Evolutionary conservation across 2,888 invertebrate species (phyloP).

Genomic region (Meiosimyza platycephala): DNA sequence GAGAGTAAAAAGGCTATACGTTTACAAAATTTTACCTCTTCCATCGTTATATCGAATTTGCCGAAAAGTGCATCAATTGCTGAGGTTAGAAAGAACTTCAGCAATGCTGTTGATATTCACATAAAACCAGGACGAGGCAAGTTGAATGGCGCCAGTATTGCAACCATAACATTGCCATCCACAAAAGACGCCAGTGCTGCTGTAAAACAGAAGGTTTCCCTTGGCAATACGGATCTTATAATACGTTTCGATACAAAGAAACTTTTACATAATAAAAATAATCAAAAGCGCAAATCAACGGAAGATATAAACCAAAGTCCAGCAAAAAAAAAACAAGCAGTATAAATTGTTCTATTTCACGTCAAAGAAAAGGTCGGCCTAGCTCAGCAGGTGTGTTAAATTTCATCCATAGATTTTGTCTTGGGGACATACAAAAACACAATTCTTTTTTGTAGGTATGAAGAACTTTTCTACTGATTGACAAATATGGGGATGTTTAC

Average conservation of each 20-base stretch:
- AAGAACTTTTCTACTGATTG: no score
- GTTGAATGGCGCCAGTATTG: slow-evolving; percentile 50
- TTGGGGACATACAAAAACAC: no score
- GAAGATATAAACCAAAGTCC: not conserved
- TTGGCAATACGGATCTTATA: slow-evolving; percentile 51
- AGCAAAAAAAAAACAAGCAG: not conserved
- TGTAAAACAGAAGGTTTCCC: slow-evolving; percentile 48
- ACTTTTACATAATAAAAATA: slow-evolving; percentile 23
- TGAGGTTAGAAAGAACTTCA: slow-evolving; percentile 57
- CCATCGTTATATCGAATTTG: slow-evolving; percentile 58
- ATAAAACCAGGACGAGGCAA: slow-evolving; percentile 52
- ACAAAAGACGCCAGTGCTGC: slow-evolving; percentile 56
- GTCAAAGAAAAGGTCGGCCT: no score
- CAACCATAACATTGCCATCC: slow-evolving; percentile 57
- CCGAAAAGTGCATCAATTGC: slow-evolving; percentile 54
- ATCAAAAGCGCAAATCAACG: slow-evolving; percentile 10
- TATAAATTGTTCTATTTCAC: not conserved
- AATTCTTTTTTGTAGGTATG: no score
- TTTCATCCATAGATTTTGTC: no score
- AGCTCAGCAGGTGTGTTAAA: no score
- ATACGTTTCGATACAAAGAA: slow-evolving; percentile 54
- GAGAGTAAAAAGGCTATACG: slow-evolving; percentile 49
- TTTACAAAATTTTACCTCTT: slow-evolving; percentile 54
- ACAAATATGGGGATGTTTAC: no score
- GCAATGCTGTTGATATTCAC: slow-evolving; percentile 60